Conservation (phyloP, 2,888 invertebrate species). For the Nineta flava region DNA sequence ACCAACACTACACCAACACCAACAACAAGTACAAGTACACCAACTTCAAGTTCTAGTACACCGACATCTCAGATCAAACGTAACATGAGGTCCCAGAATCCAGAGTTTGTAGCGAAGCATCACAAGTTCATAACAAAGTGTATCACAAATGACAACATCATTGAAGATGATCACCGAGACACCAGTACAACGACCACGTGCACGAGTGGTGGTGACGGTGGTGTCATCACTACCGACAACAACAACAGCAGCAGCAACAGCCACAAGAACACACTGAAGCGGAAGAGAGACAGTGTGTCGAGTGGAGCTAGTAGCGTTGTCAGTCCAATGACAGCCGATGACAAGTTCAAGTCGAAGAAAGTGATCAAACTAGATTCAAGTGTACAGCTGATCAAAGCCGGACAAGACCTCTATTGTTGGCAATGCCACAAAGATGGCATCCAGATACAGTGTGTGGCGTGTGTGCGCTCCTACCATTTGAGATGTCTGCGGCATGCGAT, state of each 20-base stretch:
- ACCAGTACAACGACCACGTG: background rate
- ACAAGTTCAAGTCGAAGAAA: conserved; percentile 4
- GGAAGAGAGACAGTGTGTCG: conserved; percentile 15
- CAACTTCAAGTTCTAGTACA: conserved; percentile 7
- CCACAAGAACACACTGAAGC: background rate
- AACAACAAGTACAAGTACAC: too few species aligned
- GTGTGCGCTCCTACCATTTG: conserved; percentile 71
- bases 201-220: too few species aligned
- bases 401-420: conserved; percentile 77
- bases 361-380: background rate
- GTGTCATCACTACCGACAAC: too few species aligned
- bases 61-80: conserved; percentile 22
- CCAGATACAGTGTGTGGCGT: conserved; percentile 57
- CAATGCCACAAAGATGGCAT: conserved; percentile 63
- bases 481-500: conserved; percentile 49
- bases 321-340: conserved; percentile 1
- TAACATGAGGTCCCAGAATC: conserved; percentile 45
- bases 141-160: conserved; percentile 16
- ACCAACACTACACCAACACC: too few species aligned
- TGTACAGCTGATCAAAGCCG: conserved; percentile 20
- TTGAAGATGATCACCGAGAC: conserved; percentile 13
- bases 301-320: background rate
- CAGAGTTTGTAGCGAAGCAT: conserved; percentile 44
- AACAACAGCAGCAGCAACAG: too few species aligned
- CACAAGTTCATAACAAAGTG: conserved; percentile 41